Evolutionary conservation across 64 coral and sea anemone species (phyloP).

Genomic region (Astreopora myriophthalma): DNA sequence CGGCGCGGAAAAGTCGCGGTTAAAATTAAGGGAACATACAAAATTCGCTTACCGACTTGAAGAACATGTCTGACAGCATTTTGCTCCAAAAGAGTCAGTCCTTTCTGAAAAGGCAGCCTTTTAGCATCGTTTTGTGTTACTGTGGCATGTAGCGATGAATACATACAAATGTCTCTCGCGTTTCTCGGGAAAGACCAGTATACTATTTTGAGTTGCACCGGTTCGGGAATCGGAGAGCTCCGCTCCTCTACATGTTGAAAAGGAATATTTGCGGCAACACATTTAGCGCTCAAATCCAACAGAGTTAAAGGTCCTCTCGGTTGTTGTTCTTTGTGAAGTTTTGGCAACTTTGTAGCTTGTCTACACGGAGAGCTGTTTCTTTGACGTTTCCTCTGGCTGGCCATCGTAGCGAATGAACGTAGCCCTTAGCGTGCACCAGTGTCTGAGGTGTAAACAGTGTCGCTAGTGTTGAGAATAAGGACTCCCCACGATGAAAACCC

Average conservation of each 20-base stretch:
- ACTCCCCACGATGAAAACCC: constrained; percentile 45
- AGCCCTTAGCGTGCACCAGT: constrained; percentile 40
- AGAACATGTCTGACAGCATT: constrained; percentile 90
- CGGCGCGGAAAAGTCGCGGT: neutral
- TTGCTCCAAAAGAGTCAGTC: constrained; percentile 88
- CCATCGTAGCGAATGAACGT: constrained; percentile 52
- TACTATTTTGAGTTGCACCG: constrained; percentile 90
- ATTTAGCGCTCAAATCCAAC: constrained; percentile 83
- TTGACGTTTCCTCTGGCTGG: constrained; percentile 48
- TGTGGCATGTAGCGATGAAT: constrained; percentile 87
- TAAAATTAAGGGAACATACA: neutral
- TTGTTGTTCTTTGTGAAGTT: constrained; percentile 68
- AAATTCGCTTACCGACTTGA: constrained; percentile 96
- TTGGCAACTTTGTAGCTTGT: constrained; percentile 63
- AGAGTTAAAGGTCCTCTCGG: constrained; percentile 74
- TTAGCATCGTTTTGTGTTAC: constrained; percentile 77
- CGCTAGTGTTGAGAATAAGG: constrained; percentile 31
- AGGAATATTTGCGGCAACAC: constrained; percentile 89
- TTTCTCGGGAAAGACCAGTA: constrained; percentile 99
- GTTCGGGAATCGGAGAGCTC: constrained; percentile 88
- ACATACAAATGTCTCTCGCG: constrained; percentile 97
- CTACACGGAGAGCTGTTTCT: constrained; percentile 55
- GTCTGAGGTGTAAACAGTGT: constrained; percentile 61
- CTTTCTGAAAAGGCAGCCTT: constrained; percentile 89
- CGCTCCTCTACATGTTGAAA: constrained; percentile 95